Evolutionary conservation across 2,797 vertebrate species (phyloP), one percentile per base, ranked within the genome.

Genomic region (Paramormyrops hopkinsi): DNA sequence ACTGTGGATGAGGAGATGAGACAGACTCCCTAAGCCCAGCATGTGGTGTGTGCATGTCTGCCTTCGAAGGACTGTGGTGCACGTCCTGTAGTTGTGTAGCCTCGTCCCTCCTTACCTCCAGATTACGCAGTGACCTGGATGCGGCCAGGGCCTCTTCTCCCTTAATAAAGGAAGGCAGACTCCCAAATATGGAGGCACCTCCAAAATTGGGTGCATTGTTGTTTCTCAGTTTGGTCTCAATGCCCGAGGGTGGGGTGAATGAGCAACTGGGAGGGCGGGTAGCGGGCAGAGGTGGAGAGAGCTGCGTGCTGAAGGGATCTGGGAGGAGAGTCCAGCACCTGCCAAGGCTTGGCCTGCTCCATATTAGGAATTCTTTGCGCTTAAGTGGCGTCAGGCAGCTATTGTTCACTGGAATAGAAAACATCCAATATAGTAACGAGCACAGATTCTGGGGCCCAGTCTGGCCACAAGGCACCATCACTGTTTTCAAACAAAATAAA

Each of bases 121-220:
- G 88, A 84, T 69, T 88, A 83, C 14, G 65, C 46, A 65, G 84
- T 65, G 88, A n/a, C 79, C 84, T 90, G 54, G 41, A 83, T 73
- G 54, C 14, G 41, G 84, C 51, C 83, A 84, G 53, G 53, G 50
- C 82, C 82, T 87, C 48, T 85, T 87, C 62, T 48, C 88, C 48
- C 76, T 90, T 91, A 90, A 90, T 92, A 92, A 90, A 92, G 88
- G 88, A 89, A 54, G 62, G 94, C 25, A 89, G 50, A 88, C 12
- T 89, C 88, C 92, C 91, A 92, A 88, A 92, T 92, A 92, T 90
- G 92, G 92, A 85, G 54, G 90, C 90, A 90, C 59, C 88, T 90
- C 90, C 87, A 90, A 91, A 90, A 87, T 87, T 87, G 89, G 79
- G 22, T 56, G 41, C 82, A 79, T 69, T 86, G 87, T 89, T 87